Base-by-base conservation (phyloP, 2,113 vertebrate species). In the Gobiocypris rarus region DNA sequence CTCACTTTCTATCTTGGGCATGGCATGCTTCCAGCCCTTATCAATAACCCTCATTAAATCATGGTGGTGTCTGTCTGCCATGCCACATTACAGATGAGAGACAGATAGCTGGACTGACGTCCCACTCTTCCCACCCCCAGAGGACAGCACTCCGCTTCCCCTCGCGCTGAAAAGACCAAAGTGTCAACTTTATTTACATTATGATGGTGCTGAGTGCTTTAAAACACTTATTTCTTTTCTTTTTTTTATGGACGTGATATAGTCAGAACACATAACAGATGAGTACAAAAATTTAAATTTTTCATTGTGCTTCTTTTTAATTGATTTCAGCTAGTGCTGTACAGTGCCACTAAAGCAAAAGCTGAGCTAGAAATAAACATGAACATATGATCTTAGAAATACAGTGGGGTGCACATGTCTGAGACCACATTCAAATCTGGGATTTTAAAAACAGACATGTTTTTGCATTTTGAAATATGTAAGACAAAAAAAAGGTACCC, bases 31-130 rank as follows among this genome's bases (percentile, higher is more conserved):
- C 70, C 70, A 75, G 56, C 31, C 19, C 74, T 65, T 84, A 65
- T 77, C 73, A 67, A 56, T 69, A 82, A 28, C 80, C 65, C 80
- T 82, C 63, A 82, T 82, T 82, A 70, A 82, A 82, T 71, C 65
- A 69, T 82, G 80, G 10, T 82, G 65, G 43, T 82, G 80, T 70
- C 45, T 82, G 80, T 41, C 80, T 82, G 80, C 14, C 63, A 80
- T 50, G 26, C 43, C 78, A 80, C 61, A 80, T 80, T 67, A 80
- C n/a, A 24, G 61, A 80, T 48, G 78, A 80, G 59, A 80, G 61
- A 80, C 59, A 67, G 78, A 80, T 31, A 80, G 26, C 26, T 65
- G 45, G 41, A 65, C 78, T 80, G 78, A 80, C 43, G 17, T 80
- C 59, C 43, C 43, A 22, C 59, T 80, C 78, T 67, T 67, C n/a